phyloP scores from a whole-genome alignment of 2,113 vertebrate genomes.

The Pelecanoides urinatrix region DNA sequence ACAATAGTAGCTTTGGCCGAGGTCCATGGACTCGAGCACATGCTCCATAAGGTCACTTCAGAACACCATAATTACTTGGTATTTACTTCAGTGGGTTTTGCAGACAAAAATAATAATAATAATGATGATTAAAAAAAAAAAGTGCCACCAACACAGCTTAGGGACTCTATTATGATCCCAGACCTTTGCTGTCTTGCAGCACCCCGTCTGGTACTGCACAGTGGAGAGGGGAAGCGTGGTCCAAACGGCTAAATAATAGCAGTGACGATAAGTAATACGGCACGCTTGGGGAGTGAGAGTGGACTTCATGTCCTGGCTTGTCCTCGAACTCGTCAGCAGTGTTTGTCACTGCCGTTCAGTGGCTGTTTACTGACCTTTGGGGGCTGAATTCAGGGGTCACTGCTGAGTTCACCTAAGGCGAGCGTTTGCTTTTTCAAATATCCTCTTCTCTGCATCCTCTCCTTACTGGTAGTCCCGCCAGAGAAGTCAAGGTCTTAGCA shows the following conservation, averaged over 20 bases:
- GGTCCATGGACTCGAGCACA: slow-evolving; percentile 65
- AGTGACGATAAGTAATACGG: not conserved
- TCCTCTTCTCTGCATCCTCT: not conserved
- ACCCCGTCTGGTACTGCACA: too few relatives aligned
- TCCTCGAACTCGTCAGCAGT: not conserved
- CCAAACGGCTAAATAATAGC: not conserved
- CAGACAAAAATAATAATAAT: slow-evolving; percentile 16
- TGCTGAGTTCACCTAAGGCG: not conserved
- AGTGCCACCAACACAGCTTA: not conserved
- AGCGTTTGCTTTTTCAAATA: not conserved
- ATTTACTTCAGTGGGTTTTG: slow-evolving; percentile 51
- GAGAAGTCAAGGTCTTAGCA: not conserved
- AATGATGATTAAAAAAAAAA: not conserved
- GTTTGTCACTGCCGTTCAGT: not conserved
- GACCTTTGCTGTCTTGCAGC: not conserved
- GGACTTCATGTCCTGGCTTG: not conserved
- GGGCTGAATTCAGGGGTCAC: not conserved
- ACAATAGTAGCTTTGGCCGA: slow-evolving; percentile 73
- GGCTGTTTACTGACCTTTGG: not conserved
- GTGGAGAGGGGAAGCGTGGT: not conserved
- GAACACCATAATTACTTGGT: slow-evolving; percentile 61
- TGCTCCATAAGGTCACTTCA: slow-evolving; percentile 73
- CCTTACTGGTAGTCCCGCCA: not conserved
- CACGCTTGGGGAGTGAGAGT: not conserved
- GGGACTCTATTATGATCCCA: not conserved